Percentiles rank a stretch among this genome's conserved stretches.
Conservation (phyloP, 2,797 vertebrate species). For the Esox lucius region DNA sequence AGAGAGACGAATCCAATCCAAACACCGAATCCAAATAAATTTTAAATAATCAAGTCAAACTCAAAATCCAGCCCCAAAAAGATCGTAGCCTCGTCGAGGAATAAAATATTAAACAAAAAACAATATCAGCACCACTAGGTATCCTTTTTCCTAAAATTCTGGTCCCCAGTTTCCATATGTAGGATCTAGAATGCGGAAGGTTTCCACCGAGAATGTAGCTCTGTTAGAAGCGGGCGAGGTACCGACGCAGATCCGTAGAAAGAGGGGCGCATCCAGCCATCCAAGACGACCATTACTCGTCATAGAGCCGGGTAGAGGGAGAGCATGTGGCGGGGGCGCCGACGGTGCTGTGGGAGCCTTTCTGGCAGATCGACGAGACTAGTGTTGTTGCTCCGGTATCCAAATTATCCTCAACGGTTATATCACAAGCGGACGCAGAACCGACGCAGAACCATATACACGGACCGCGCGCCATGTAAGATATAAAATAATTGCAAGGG, state of each 20-base stretch:
- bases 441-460: slow-evolving; percentile 48
- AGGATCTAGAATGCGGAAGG: slow-evolving; percentile 68
- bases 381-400: slow-evolving; percentile 54
- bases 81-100: slow-evolving; percentile 45
- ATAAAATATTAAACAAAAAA: slow-evolving; percentile 41
- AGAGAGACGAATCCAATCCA: slow-evolving; percentile 18
- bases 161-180: slow-evolving; percentile 81
- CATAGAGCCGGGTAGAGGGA: slow-evolving; percentile 65
- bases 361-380: slow-evolving; percentile 48
- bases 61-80: slow-evolving; percentile 14
- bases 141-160: slow-evolving; percentile 80
- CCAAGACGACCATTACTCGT: slow-evolving; percentile 72
- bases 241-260: slow-evolving; percentile 61
- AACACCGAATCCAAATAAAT: slow-evolving; percentile 32
- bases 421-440: slow-evolving; percentile 59
- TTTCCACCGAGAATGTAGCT: slow-evolving; percentile 59
- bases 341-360: slow-evolving; percentile 54
- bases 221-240: slow-evolving; percentile 54
- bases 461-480: slow-evolving; percentile 63
- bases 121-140: slow-evolving; percentile 49
- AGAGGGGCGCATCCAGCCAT: slow-evolving; percentile 69
- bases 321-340: slow-evolving; percentile 43
- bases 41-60: slow-evolving; percentile 38
- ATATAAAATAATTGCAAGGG: slow-evolving; percentile 26
- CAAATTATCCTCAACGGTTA: slow-evolving; percentile 57